Evolutionary conservation across 1,140 invertebrate genomes (phyloP).

Genomic region (Solenopsis invicta): DNA sequence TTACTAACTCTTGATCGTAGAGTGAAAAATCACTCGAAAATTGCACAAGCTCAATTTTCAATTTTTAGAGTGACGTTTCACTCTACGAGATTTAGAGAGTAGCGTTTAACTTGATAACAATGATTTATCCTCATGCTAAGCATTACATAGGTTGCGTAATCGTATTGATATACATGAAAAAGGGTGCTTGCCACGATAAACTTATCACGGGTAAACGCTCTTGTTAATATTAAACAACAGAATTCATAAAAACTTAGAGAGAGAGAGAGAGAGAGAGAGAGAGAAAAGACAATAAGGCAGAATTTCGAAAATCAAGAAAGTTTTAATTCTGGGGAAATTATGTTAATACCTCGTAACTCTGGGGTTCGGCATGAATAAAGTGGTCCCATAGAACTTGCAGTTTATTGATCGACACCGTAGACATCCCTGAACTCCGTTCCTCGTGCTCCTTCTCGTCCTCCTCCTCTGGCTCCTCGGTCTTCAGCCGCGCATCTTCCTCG

Average conservation of each 20-base stretch:
- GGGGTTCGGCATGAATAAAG: slow-evolving; percentile 88
- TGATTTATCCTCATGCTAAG: neutral
- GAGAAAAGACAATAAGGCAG: neutral
- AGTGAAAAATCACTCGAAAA: too few species aligned
- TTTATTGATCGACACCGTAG: slow-evolving; percentile 74
- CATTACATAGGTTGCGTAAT: neutral
- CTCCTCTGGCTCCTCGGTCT: slow-evolving; percentile 69
- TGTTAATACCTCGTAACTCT: slow-evolving; percentile 88
- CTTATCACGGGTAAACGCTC: neutral
- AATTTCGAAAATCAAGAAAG: neutral
- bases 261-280: too few species aligned
- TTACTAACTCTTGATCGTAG: too few species aligned
- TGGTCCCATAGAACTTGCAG: slow-evolving; percentile 87
- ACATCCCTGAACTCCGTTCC: slow-evolving; percentile 68
- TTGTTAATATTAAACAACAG: neutral
- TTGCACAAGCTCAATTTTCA: too few species aligned
- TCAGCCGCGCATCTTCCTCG: slow-evolving; percentile 70
- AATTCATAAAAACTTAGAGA: neutral
- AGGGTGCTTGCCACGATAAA: neutral
- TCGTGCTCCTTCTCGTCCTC: slow-evolving; percentile 70
- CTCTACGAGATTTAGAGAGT: too few species aligned
- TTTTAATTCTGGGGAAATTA: neutral
- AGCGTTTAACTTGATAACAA: too few species aligned
- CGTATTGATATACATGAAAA: neutral
- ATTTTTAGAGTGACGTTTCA: too few species aligned